Evolutionary conservation across 2,113 vertebrate species (phyloP), one percentile per base, ranked within the genome.

Genomic region (Egretta garzetta): DNA sequence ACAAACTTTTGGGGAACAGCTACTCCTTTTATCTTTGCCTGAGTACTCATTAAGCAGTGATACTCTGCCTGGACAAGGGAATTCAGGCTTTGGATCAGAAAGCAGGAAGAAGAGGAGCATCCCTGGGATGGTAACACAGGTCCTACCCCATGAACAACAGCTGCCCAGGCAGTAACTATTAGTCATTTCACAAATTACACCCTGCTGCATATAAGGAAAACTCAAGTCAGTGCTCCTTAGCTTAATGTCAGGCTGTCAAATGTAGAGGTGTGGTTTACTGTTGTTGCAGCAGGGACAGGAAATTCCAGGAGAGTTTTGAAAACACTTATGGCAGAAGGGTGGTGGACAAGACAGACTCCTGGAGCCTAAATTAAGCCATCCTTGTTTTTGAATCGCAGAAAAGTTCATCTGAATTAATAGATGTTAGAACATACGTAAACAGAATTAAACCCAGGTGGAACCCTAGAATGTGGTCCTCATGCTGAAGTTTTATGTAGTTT

Each of bases 271-370:
- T 45, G 94, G 39, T 43, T 70, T 47, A 35, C 28, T 77, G 50
- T 13, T 86, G 60, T 45, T 80, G 66, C 58, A 93, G 81, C 84
- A 79, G 27, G 39, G 58, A 95, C 96, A 95, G 96, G 96, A 97
- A 97, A 96, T 95, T 80, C 96, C 96, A 92, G 58, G 9, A 73
- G 39, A 88, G 80, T 83, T 93, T 72, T 75, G 62, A 72, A 60
- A 93, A 76, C 50, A 90, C 86, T 53, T 88, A 68, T 23, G 24
- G 73, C n/a, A 91, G 56, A 83, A 88, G 80, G 41, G 89, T 68
- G 56, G 76, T 39, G 39, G 77, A 90, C 56, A 74, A 86, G 62
- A 72, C 60, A 90, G 68, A 73, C 19, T 86, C 67, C 32, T 18
- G 24, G n/a, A 79, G 64, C 23, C 64, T 60, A 64, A 75, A 81